Evolutionary conservation across 1,140 invertebrate species (phyloP).

Genomic region (Limonius californicus): DNA sequence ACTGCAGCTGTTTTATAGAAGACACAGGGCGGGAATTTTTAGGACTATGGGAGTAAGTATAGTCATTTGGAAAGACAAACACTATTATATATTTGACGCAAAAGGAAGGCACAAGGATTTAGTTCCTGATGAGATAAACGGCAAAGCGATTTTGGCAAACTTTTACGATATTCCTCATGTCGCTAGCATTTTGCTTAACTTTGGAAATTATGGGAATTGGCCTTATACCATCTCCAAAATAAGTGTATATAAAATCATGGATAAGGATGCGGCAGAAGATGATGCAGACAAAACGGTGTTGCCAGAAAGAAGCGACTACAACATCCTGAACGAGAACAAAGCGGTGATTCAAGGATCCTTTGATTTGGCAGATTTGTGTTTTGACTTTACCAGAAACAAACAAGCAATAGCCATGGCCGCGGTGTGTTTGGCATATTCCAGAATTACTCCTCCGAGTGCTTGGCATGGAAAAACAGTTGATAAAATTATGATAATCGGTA

Average conservation of each 20-base stretch:
- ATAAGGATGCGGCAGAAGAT: conserved; percentile 47
- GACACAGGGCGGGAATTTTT: conserved; percentile 49
- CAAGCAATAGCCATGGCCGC: conserved; percentile 51
- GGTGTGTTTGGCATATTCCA: conserved; percentile 52
- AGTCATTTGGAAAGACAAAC: conserved; percentile 52
- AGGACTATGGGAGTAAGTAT: conserved; percentile 50
- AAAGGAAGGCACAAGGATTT: conserved; percentile 47
- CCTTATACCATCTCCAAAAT: conserved; percentile 51
- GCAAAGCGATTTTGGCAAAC: conserved; percentile 50
- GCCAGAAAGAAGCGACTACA: conserved; percentile 50
- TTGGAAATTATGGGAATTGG: conserved; percentile 50
- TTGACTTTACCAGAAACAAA: conserved; percentile 51
- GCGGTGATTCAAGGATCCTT: conserved; percentile 53
- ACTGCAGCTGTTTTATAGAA: conserved; percentile 52
- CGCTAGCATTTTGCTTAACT: conserved; percentile 50
- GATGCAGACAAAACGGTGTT: conserved; percentile 43
- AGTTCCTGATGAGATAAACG: conserved; percentile 32
- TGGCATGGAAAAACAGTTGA: conserved; percentile 54
- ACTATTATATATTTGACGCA: conserved; percentile 54
- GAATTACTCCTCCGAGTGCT: conserved; percentile 53
- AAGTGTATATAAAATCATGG: conserved; percentile 49
- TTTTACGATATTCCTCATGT: conserved; percentile 50
- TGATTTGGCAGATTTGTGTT: conserved; percentile 53
- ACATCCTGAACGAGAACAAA: conserved; percentile 51
- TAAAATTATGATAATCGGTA: conserved; percentile 53